Base-by-base conservation (phyloP, 2,888 invertebrate species). In the Clunio marinus region DNA sequence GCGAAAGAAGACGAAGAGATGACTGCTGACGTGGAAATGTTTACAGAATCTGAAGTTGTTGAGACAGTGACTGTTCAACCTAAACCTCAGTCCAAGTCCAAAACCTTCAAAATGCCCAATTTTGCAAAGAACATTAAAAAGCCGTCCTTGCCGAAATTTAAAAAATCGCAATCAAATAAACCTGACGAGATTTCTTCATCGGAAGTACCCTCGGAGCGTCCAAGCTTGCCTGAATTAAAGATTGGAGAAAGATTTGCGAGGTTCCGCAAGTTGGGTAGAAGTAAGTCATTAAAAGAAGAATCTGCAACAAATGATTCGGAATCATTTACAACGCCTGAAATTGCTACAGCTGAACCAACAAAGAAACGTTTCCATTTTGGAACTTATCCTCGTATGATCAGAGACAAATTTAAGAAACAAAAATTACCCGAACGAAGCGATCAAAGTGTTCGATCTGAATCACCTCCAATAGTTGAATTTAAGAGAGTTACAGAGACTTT, bases 351-450 rank as follows among this genome's bases (percentile, higher is more conserved):
- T n/a, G 58, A 68, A 5, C 58, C 81, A 58, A 81, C 81, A 58
- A 83, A 83, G 72, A 84, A 83, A 72, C 84, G 86, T 63, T 85
- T 86, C 74, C 88, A 89, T 77, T 86, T 88, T 71, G 85, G 86
- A 72, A 91, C 92, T 0, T 91, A 88, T 75, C 92, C 92, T 0
- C 83, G 91, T 72, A 82, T 91, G 71, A 86, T 87, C 73, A 35
- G 45, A 27, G 68, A 68, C 25, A 68, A 69, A 81, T 81, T 73
- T 82, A 82, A 73, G 80, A 80, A 72, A 70, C 77, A 2, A 82
- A 68, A 68, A 28, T 13, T 55, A 10, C 57, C 41, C 13, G 41
- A 68, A 27, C 24, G 68, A 13, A 58, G 78, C 59, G 70, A 70
- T 20, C 55, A 69, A 20, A 59, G 63, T 27, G 63, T 67, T 8